These are phyloP conservation scores for Distichodus sexfasciatus DNA, from an alignment of 2,797 vertebrate genomes.

Conservation along the genomic window DNA sequence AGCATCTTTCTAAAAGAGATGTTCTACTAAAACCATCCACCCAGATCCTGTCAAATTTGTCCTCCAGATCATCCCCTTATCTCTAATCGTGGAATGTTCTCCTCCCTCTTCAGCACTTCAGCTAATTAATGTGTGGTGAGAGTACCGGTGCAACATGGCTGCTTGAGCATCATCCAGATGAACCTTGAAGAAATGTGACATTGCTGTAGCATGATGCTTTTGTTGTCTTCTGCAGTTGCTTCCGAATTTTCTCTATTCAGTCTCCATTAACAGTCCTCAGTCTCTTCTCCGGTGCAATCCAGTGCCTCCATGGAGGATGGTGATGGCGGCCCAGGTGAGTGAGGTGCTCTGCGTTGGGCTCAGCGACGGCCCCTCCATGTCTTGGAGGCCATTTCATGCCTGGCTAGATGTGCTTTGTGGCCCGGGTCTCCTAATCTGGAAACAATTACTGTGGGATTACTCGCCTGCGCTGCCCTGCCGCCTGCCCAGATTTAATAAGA, in stretches of 20 bases:
- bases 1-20: too few relatives aligned
- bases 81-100: too few relatives aligned
- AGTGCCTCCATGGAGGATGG: constrained; percentile 72
- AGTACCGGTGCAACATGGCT: too few relatives aligned
- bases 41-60: too few relatives aligned
- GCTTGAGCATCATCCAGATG: too few relatives aligned
- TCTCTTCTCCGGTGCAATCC: constrained; percentile 79
- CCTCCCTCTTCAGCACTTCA: too few relatives aligned
- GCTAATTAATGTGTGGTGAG: too few relatives aligned
- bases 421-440: constrained; percentile 78
- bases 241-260: not conserved
- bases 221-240: not conserved
- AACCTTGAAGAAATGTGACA: too few relatives aligned
- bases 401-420: constrained; percentile 79
- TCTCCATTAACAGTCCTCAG: constrained; percentile 5
- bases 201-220: not conserved
- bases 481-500: constrained; percentile 78
- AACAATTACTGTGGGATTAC: constrained; percentile 83
- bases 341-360: constrained; percentile 66
- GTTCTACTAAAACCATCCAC: too few relatives aligned
- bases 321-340: constrained; percentile 91
- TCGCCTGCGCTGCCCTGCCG: constrained; percentile 74
- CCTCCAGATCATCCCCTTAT: too few relatives aligned
- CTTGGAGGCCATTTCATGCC: constrained; percentile 78
- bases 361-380: constrained; percentile 18